Evolutionary conservation across 53 echinoderm and acorn worm species (phyloP), one percentile per base, ranked within the genome.

Genomic region (Apostichopus leukothele): DNA sequence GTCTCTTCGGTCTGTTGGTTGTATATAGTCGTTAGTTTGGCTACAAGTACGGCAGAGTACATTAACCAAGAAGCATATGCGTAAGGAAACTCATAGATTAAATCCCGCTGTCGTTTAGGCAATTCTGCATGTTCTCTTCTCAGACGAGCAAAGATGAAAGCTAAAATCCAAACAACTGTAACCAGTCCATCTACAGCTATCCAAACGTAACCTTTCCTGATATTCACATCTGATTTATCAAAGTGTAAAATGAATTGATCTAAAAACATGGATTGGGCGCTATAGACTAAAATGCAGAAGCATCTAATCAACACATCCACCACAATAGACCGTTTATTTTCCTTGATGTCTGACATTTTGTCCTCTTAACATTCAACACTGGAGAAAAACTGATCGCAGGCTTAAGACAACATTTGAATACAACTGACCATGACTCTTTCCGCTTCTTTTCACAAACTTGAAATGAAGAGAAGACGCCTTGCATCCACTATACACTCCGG

Each of bases 31-130:
- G 94, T 88, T 12, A 94, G 52, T 88, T 96, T 96, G 7, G 94
- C 94, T 4, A 96, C 86, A 51, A 96, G 92, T 14, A 96, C 96
- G 52, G 92, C 91, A 21, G 96, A 88, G 73, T 96, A 96, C 83
- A 96, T 76, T 21, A 96, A 86, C 96, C 96, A 96, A 68, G 94
- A 96, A 13, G 91, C 87, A 66, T 96, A 96, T 26, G 96, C 96
- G 76, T 92, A 94, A 0, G 93, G 93, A 18, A 96, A 87, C 77
- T 96, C 96, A 16, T 84, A 67, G 9, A 92, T 78, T 12, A 96
- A 68, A 20, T 96, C 91, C 27, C 90, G 50, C 63, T 90, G 84
- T 50, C 83, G 91, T 5, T 80, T 88, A 25, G 96, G 96, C 19
- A 94, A 79, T 50, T 91, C 92, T n/a, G 92, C 88, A 67, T 89